Base-by-base conservation (phyloP, 1,140 invertebrate species). In the Watersipora subatra region DNA sequence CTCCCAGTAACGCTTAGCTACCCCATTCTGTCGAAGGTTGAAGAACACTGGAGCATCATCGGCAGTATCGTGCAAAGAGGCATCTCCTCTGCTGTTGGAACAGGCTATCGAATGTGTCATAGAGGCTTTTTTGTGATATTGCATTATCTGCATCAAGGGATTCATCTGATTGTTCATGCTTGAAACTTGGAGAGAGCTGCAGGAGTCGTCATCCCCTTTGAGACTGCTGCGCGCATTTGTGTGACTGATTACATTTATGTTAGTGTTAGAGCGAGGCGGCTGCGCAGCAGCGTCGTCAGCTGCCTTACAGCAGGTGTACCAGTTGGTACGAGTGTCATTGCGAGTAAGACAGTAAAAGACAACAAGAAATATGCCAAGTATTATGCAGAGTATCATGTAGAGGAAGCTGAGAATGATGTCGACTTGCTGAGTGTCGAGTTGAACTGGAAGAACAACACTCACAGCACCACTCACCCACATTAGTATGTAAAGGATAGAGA, bases 11-110 rank as follows among this genome's bases (percentile, higher is more conserved):
- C 91, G 92, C 67, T 90, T 85, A 0, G 92, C 91, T 0, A 92
- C 89, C 19, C 90, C 91, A 75, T 90, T 93, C 76, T 95, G 92
- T 73, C 90, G 88, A 0, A 91, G 89, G 82, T 95, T 93, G 73
- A 93, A 93, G 77, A 93, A 95, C 77, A 90, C 85, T 71, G 73
- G 70, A 55, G 66, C 68, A 61, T 57, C 65, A 17, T 62, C 34
- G 58, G 58, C 7, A 59, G 58, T 22, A 7, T 17, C 22, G 7
- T 59, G 27, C 7, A 59, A 7, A 22, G 58, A 24, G 22, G 58
- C 7, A 22, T 28, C 27, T 24, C 7, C 58, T 24, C 58, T 7
- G 22, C 46, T 22, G 58, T 28, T 7, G 17, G 58, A 59, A 28
- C 22, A 7, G 7, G 58, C 22, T 22, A 59, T 24, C 58, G 58